These are phyloP conservation scores for Falco biarmicus DNA, from an alignment of 2,797 vertebrate genomes.

Conservation along the genomic window DNA sequence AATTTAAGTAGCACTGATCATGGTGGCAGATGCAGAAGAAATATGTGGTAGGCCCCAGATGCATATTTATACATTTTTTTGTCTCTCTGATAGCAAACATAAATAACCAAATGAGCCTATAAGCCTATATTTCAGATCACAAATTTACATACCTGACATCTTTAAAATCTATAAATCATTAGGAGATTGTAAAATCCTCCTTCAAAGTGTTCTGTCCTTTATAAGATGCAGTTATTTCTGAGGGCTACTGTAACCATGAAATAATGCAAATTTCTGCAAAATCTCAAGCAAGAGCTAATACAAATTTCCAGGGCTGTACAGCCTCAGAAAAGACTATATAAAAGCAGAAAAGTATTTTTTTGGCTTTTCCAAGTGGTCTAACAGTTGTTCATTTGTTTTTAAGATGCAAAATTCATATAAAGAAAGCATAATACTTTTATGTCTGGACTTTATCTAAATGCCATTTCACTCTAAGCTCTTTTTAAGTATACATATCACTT, in stretches of 20 bases:
- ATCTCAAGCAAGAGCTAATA: background rate
- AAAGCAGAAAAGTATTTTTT: background rate
- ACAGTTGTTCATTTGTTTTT: background rate
- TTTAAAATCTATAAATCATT: background rate
- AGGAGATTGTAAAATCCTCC: background rate
- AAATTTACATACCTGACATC: background rate
- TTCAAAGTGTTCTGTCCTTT: background rate
- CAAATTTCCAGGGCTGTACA: background rate
- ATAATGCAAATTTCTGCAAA: background rate
- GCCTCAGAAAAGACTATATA: background rate
- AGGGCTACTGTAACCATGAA: background rate
- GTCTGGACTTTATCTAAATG: background rate
- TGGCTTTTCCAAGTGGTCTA: background rate
- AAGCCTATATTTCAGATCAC: background rate
- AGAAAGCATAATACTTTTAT: background rate
- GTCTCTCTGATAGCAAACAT: background rate
- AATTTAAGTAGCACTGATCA: background rate
- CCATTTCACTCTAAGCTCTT: background rate
- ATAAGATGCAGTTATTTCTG: background rate
- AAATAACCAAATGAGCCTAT: background rate
- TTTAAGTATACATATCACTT: background rate
- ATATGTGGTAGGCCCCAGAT: background rate
- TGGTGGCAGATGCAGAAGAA: background rate
- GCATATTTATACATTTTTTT: background rate
- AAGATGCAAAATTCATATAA: background rate